Evolutionary conservation across 2,797 vertebrate genomes (phyloP).

Genomic region (Chelidonichthys spinosus): DNA sequence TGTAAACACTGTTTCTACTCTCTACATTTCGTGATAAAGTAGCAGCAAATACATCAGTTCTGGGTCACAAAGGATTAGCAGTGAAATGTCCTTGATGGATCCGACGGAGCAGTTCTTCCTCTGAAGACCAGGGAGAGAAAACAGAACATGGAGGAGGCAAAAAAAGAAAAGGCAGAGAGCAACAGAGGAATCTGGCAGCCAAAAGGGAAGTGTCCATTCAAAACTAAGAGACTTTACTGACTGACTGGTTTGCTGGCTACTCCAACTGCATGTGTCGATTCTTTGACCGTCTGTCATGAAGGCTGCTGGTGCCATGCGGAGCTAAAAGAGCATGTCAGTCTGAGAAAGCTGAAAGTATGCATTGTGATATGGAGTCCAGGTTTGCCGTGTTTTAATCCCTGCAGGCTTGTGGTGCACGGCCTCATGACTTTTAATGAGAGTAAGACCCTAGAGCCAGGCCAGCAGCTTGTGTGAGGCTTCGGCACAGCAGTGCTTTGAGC

Average conservation of each 20-base stretch:
- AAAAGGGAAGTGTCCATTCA: conserved; percentile 50
- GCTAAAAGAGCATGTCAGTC: background rate
- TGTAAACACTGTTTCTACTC: background rate
- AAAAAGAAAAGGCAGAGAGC: conserved; percentile 9
- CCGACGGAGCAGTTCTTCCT: conserved; percentile 17
- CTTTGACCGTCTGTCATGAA: conserved; percentile 14
- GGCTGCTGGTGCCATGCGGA: conserved; percentile 18
- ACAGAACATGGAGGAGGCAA: background rate
- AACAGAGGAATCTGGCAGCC: conserved; percentile 17
- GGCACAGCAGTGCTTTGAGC: background rate
- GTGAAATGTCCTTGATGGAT: conserved; percentile 2
- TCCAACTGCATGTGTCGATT: conserved; percentile 16
- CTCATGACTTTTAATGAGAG: background rate
- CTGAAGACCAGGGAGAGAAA: conserved; percentile 18
- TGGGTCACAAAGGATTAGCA: conserved; percentile 19
- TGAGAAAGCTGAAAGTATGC: background rate
- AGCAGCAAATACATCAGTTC: conserved; percentile 5
- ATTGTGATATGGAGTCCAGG: background rate
- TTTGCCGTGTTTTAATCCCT: background rate
- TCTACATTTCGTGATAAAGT: background rate
- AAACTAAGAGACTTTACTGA: conserved; percentile 42
- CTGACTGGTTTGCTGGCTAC: conserved; percentile 20
- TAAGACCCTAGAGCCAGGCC: background rate
- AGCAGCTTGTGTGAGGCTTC: background rate
- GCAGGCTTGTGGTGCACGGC: background rate